Evolutionary conservation across 2,113 vertebrate genomes (phyloP).

Genomic region (Oceanites oceanicus): DNA sequence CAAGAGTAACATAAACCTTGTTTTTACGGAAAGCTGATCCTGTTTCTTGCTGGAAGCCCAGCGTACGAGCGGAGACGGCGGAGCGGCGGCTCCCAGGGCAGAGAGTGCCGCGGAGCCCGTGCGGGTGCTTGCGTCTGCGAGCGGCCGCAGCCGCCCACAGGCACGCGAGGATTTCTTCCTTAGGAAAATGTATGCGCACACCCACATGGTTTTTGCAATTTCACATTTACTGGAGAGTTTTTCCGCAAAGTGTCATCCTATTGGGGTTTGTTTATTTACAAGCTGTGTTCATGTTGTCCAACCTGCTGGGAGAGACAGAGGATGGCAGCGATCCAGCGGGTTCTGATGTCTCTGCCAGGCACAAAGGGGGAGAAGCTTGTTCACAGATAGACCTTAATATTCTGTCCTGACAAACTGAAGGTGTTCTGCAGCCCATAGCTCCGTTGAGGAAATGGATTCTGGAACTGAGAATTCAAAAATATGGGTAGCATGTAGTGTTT

Average conservation of each 20-base stretch:
- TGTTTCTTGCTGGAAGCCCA: not conserved
- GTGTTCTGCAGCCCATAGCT: not conserved
- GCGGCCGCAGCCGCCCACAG: not conserved
- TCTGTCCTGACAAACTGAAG: not conserved
- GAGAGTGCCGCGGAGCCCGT: not conserved
- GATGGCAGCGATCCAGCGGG: not conserved
- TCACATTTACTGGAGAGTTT: not conserved
- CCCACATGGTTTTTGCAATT: not conserved
- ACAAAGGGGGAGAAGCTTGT: not conserved
- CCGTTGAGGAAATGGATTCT: not conserved
- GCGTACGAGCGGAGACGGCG: not conserved
- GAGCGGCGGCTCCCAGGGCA: not conserved
- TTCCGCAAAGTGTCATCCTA: not conserved
- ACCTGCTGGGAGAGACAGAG: slow-evolving; percentile 37
- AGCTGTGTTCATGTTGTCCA: not conserved
- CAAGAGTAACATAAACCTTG: not conserved
- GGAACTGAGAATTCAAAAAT: slow-evolving; percentile 22
- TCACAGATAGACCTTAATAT: not conserved
- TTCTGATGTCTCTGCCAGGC: slow-evolving; percentile 1
- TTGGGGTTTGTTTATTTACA: slow-evolving; percentile 52
- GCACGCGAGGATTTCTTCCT: not conserved
- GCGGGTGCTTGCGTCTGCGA: not conserved
- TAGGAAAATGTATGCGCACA: slow-evolving; percentile 15
- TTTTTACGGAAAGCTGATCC: not conserved
- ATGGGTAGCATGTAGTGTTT: not conserved